A percentile compares a stretch with the other conserved stretches of the same genome.
phyloP scores from a whole-genome alignment of 2,797 vertebrate genomes.

The Betta splendens region DNA sequence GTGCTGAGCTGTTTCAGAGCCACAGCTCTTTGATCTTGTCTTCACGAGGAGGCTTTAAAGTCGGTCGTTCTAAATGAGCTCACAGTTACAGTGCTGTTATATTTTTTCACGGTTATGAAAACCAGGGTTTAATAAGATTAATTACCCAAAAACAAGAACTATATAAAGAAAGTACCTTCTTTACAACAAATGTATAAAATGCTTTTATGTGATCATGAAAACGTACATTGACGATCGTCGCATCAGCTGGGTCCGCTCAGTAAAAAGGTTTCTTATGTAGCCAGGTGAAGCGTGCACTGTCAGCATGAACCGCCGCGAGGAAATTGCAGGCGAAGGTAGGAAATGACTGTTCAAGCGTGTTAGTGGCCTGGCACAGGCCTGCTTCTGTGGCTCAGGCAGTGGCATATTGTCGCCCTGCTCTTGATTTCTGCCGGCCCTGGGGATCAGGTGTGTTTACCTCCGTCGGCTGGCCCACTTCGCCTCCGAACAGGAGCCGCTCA shows the following conservation, averaged over 20 bases:
- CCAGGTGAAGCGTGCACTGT: constrained; percentile 68
- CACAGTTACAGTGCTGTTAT: constrained; percentile 38
- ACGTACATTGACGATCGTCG: constrained; percentile 18
- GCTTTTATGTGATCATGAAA: background rate
- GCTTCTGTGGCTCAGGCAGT: constrained; percentile 74
- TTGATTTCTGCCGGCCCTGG: constrained; percentile 66
- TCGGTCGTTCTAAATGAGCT: constrained; percentile 49
- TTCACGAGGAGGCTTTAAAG: constrained; percentile 56
- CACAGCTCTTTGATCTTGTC: constrained; percentile 46
- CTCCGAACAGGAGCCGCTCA: constrained; percentile 65
- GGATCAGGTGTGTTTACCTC: constrained; percentile 75
- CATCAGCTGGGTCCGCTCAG: constrained; percentile 25
- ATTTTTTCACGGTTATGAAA: constrained; percentile 54
- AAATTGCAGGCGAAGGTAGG: constrained; percentile 84
- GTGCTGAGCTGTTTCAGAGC: constrained; percentile 4
- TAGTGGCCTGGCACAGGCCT: constrained; percentile 67
- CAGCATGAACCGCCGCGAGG: constrained; percentile 68
- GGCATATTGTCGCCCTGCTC: constrained; percentile 71
- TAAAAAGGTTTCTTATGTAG: constrained; percentile 63
- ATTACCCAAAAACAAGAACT: constrained; percentile 43
- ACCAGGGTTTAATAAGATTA: constrained; percentile 44
- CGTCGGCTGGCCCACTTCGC: constrained; percentile 68
- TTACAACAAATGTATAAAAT: too few relatives aligned
- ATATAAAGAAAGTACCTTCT: too few relatives aligned
- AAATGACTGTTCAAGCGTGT: constrained; percentile 79